phyloP scores from a whole-genome alignment of 2,113 vertebrate genomes.

The Stictonetta naevosa region DNA sequence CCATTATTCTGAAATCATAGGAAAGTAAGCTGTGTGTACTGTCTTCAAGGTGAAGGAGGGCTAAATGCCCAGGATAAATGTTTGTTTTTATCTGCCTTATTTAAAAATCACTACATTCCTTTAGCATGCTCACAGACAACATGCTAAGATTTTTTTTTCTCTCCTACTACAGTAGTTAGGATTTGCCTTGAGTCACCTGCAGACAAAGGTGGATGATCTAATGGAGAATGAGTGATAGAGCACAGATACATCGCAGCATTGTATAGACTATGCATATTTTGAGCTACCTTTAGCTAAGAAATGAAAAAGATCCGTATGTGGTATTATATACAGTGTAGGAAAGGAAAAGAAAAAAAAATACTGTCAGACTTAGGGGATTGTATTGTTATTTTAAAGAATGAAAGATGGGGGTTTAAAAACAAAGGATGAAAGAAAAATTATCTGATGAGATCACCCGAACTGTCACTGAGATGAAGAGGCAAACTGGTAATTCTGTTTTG shows the following conservation, averaged over 20 bases:
- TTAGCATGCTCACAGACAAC: not conserved
- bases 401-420: not conserved
- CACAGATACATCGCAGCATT: rapidly evolving
- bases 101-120: not conserved
- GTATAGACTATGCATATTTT: not conserved
- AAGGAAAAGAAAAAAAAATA: not conserved
- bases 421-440: not conserved
- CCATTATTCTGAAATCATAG: not conserved
- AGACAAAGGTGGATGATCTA: not conserved
- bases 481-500: not conserved
- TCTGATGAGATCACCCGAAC: not conserved
- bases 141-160: not conserved
- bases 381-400: not conserved
- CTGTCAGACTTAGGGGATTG: rapidly evolving
- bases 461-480: not conserved
- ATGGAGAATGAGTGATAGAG: not conserved
- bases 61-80: not conserved
- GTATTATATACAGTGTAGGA: not conserved
- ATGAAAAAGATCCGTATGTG: not conserved
- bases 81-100: not conserved
- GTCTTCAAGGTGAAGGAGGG: not conserved
- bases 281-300: not conserved
- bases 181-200: not conserved
- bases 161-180: not conserved
- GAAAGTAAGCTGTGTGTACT: not conserved